Evolutionary conservation across 2,888 invertebrate genomes (phyloP).

Genomic region (Punctoribates punctum): DNA sequence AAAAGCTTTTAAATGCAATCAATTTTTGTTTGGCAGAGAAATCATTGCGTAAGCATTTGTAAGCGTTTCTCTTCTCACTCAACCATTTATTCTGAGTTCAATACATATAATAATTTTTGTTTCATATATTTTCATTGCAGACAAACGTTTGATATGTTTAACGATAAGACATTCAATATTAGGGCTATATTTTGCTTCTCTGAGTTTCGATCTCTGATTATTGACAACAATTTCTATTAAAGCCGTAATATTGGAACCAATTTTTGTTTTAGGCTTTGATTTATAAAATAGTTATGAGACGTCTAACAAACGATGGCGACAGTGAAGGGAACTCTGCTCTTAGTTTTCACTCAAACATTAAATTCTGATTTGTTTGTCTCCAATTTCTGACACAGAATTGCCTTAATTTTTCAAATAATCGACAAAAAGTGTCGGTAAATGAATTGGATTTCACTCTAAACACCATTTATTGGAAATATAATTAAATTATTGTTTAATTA

Average conservation of each 20-base stretch:
- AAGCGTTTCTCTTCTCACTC: neutral
- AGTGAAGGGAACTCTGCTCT: neutral
- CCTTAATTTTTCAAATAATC: too few species aligned
- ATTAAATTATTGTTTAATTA: neutral
- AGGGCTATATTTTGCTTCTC: neutral
- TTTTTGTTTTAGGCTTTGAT: neutral
- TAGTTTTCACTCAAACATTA: neutral
- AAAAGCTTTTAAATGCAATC: constrained; percentile 32
- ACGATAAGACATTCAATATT: neutral
- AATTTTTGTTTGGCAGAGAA: constrained; percentile 7
- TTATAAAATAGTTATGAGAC: neutral
- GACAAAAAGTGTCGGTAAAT: too few species aligned
- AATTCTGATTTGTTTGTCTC: too few species aligned
- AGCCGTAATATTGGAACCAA: neutral
- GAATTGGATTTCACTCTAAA: too few species aligned
- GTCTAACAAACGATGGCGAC: constrained; percentile 23
- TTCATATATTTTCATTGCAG: neutral
- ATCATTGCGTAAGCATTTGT: constrained; percentile 21
- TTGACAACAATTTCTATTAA: constrained; percentile 20
- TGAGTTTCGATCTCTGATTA: neutral
- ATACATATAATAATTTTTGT: neutral
- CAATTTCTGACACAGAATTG: too few species aligned
- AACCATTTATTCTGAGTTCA: neutral
- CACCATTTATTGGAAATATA: neutral
- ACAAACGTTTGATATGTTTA: neutral